phyloP scores from a whole-genome alignment of 2,113 vertebrate genomes.

The Dasyurus viverrinus region DNA sequence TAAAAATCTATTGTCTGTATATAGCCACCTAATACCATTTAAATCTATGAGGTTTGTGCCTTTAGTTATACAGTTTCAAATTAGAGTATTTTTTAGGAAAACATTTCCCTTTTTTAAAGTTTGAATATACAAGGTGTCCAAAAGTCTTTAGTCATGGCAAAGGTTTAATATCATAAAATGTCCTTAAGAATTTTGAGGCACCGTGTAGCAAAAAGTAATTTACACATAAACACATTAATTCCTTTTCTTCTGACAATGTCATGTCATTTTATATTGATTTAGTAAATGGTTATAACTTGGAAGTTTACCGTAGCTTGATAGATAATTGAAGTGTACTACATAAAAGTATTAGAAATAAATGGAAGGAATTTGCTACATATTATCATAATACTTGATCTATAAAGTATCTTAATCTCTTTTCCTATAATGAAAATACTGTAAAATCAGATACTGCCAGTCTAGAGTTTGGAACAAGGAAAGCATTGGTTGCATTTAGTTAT shows the following conservation, averaged over 20 bases:
- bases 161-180: not conserved
- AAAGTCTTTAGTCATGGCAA: not conserved
- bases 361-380: not conserved
- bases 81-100: not conserved
- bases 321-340: not conserved
- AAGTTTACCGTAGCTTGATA: not conserved
- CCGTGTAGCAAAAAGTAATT: not conserved
- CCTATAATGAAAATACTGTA: not conserved
- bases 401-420: not conserved
- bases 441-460: no score
- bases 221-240: not conserved
- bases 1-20: not conserved
- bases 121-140: not conserved
- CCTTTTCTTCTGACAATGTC: not conserved
- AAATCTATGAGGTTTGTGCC: not conserved
- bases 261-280: not conserved
- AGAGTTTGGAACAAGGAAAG: not conserved
- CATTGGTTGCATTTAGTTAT: not conserved
- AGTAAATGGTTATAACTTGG: not conserved
- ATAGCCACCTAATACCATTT: not conserved
- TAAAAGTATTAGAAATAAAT: not conserved
- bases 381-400: not conserved
- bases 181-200: not conserved
- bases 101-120: not conserved
- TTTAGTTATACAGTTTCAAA: not conserved